Evolutionary conservation across 2,888 invertebrate genomes (phyloP).

Genomic region (Emmelina monodactyla): DNA sequence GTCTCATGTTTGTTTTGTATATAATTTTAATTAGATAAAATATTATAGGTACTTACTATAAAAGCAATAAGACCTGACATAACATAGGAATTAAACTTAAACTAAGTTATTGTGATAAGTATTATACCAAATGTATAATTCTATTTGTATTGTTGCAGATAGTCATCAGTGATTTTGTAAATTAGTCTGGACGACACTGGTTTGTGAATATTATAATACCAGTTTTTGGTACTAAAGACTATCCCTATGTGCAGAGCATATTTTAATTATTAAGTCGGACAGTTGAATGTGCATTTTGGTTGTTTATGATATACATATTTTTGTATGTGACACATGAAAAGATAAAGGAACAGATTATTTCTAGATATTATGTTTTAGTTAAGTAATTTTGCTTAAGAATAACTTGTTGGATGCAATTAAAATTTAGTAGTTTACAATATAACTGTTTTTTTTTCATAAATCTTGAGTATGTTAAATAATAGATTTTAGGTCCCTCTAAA

Average conservation of each 20-base stretch:
- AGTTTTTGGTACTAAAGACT: slow-evolving; percentile 37
- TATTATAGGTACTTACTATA: no score
- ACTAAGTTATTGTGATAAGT: neutral
- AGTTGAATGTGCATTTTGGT: slow-evolving; percentile 56
- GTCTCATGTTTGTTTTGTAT: no score
- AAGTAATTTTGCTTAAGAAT: slow-evolving; percentile 56
- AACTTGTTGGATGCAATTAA: slow-evolving; percentile 61
- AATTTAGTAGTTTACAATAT: slow-evolving; percentile 45
- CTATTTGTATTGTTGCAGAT: slow-evolving; percentile 33
- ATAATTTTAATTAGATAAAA: no score
- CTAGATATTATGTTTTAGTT: slow-evolving; percentile 54
- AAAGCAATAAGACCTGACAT: no score
- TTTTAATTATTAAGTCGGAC: slow-evolving; percentile 40
- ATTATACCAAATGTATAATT: slow-evolving; percentile 1
- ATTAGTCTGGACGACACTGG: slow-evolving; percentile 25
- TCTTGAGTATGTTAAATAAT: no score
- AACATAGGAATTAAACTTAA: neutral
- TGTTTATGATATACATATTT: slow-evolving; percentile 57
- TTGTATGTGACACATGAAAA: slow-evolving; percentile 52
- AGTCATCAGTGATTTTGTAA: slow-evolving; percentile 35
- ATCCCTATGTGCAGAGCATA: slow-evolving; percentile 34
- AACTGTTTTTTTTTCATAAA: slow-evolving; percentile 25
- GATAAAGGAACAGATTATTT: slow-evolving; percentile 27
- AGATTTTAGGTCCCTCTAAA: no score
- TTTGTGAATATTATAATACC: slow-evolving; percentile 47